Conservation (phyloP, 2,888 invertebrate genomes). For the Campoletis raptor region DNA sequence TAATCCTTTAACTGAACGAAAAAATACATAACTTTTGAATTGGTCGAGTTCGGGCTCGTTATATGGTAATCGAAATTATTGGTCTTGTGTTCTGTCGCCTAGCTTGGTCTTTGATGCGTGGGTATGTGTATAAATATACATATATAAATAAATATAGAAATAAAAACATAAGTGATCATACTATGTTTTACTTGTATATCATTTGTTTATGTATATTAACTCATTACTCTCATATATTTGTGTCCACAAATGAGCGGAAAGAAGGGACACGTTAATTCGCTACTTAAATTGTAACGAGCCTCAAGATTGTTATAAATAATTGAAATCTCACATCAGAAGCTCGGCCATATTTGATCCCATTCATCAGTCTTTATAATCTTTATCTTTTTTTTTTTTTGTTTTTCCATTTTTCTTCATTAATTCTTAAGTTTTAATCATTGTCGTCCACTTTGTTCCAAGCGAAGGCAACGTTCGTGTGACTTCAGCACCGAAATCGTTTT, state of each 20-base stretch:
- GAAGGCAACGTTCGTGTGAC: not conserved
- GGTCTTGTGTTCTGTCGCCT: not conserved
- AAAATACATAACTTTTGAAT: not conserved
- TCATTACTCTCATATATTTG: not conserved
- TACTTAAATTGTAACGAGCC: not conserved
- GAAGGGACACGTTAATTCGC: not conserved
- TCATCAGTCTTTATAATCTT: slow-evolving; percentile 46
- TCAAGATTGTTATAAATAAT: not conserved
- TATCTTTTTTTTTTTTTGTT: not conserved
- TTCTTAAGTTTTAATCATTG: not conserved
- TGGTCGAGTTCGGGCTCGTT: not conserved
- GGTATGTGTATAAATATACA: not conserved
- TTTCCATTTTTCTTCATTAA: not conserved
- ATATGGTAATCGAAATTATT: not conserved
- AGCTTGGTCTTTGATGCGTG: not conserved
- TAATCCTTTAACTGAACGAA: not conserved
- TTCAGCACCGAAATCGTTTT: not conserved
- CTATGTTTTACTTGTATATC: slow-evolving; percentile 3
- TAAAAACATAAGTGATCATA: not conserved
- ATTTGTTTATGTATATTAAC: slow-evolving; percentile 1
- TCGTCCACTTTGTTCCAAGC: not conserved
- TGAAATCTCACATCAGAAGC: slow-evolving; percentile 29
- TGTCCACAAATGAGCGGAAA: not conserved
- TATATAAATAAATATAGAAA: slow-evolving; percentile 5
- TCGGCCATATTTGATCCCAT: slow-evolving; percentile 25